Base-by-base conservation (phyloP, 2,888 invertebrate genomes). In the Kuschelorhynchus macadamiae region DNA sequence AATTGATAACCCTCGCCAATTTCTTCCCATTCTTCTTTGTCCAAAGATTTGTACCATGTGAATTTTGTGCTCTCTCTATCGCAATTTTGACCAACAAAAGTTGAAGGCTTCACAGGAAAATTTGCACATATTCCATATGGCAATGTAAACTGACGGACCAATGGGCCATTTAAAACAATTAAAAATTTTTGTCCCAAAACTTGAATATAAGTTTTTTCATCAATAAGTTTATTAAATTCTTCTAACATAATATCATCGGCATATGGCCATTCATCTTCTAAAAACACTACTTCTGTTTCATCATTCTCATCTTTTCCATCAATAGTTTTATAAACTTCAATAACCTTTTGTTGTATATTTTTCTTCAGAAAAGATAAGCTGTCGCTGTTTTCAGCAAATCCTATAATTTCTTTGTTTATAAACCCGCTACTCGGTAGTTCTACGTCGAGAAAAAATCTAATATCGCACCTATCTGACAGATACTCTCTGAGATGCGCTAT, bases 31-130 rank as follows among this genome's bases (percentile, higher is more conserved):
- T 83, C 76, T 68, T 84, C 79, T 70, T 82, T 75, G 65, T 85
- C 76, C 56, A 73, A 71, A 36, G 85, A 87, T 80, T 78, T 88
- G 84, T 87, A 92, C 96, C 96, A 96, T n/a, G 82, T 83, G 76
- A 90, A 94, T 17, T 79, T 77, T 71, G 89, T 88, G 44, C 87
- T 81, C 0, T 85, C 78, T 53, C 85, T 85, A 39, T 88, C 85
- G 0, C 89, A 86, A 82, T 90, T 90, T 63, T 88, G 85, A 0
- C 88, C 78, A 69, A 90, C 87, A 56, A 94, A 86, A 79, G 90
- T 89, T n/a, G n/a, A n/a, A 30, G 95, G 94, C 81, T 92, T 92
- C 0, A 91, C 86, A 8, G 90, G 88, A 83, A 90, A 95, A 0
- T 90, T 91, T 2, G 88, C 89, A 82, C 95, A 85, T 14, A 94